Base-by-base conservation (phyloP, 2,797 vertebrate species). In the Oryzias dopingdopingensis region DNA sequence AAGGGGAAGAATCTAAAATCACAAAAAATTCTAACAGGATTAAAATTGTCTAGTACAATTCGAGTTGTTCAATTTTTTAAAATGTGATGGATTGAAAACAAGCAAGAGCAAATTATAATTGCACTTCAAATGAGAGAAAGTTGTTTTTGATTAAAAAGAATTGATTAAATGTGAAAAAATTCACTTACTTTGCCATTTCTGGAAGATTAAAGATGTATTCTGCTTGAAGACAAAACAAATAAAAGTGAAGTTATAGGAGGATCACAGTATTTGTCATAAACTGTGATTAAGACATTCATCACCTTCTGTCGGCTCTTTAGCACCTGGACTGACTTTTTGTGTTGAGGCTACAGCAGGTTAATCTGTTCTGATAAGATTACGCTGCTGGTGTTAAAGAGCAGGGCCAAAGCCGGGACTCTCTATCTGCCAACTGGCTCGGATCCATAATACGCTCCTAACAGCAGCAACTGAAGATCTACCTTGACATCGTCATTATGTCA, bases 181-280 rank as follows among this genome's bases (percentile, higher is more conserved):
- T 24, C 5, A 84, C 89, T 90, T 77, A 92, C 90, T 88, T 90
- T 73, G 88, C 65, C 90, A 92, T 92, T 42, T 81, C 61, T 70
- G 41, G 37, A 5, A 53, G 47, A 72, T 4, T 59, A 50, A 12
- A 0, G 24, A 23, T 14, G 32, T 12, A 13, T 71, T 70, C 86
- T 89, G 73, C 54, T 51, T 37, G 56, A 49, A 48, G 40, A 71
- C 22, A 22, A 26, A 7, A 62, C 63, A 17, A 62, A n/a, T 5
- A 23, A 10, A 14, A 16, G 16, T n/a, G 7, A 26, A 37, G 17
- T 74, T 26, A 50, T n/a, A 0, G 2, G 15, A 8, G 66, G 44
- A 53, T 58, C 57, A 61, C 15, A 20, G 4, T 20, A 46, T 78
- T 23, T 26, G 4, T 60, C 29, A 51, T 17, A 67, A 26, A 17